Evolutionary conservation across 2,113 vertebrate genomes (phyloP), one percentile per base, ranked within the genome.

Genomic region (Coregonus clupeaformis): DNA sequence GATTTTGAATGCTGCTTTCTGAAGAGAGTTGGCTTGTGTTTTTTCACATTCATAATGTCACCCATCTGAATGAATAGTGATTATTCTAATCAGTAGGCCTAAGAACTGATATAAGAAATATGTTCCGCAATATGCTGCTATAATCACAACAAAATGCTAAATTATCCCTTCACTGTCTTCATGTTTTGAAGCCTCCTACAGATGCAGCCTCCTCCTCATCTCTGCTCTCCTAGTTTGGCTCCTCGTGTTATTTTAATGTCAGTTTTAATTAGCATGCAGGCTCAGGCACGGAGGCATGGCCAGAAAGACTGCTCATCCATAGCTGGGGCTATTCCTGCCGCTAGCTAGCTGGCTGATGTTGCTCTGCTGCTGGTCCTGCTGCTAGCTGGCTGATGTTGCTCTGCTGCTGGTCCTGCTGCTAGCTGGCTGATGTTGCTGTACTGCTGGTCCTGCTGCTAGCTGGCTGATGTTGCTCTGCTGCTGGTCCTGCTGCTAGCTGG

Each of bases 1-100:
- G 95, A 95, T 95, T 98, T 98, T 96, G 93, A 97, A 97, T 96
- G 97, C 97, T 95, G 91, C 94, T 88, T 97, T 94, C 94, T 94
- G 92, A 93, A 93, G 92, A 93, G 92, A 93, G 89, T 89, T 86
- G 77, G 77, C 72, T 85, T 91, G 89, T 91, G 79, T 90, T 91
- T 91, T 91, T 85, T 77, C 73, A 75, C 14, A 71, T 75, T 27
- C 27, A 27, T n/a, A 3, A 62, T 24, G 59, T 62, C 20, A 7
- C 22, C 12, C 55, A 59, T 59, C 20, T 59, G 4, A 59, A n/a
- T 22, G 59, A 52, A 14, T 18, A 52, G 49, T 52, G 16, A 14
- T 18, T 52, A 18, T 52, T 52, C 16, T 52, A 5, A 42, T 42
- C 9, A 2, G 36, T 42, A 42, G 36, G 36, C 36, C 9, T 42